These are phyloP conservation scores for Campoplex capitator DNA, from an alignment of 2,888 invertebrate species.

Conservation along the genomic window DNA sequence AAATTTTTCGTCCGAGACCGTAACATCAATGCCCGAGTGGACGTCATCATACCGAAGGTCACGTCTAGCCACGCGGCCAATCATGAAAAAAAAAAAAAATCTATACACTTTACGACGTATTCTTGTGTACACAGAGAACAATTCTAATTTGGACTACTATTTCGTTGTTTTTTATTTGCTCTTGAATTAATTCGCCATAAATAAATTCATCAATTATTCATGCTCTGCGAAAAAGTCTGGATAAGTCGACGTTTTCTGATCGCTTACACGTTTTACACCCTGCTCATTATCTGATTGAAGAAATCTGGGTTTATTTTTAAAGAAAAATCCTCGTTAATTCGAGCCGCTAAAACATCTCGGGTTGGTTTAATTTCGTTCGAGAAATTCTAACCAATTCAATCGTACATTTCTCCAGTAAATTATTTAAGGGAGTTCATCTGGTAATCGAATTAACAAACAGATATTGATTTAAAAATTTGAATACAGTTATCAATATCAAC, in stretches of 20 bases:
- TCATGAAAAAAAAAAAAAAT: conserved; percentile 6
- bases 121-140: not conserved
- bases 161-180: not conserved
- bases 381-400: not conserved
- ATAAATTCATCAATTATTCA: conserved; percentile 18
- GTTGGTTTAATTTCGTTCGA: not conserved
- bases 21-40: not conserved
- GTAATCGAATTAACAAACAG: too few species aligned
- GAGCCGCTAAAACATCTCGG: not conserved
- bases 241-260: not conserved
- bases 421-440: too few species aligned
- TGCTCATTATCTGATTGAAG: not conserved
- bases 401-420: not conserved
- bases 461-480: too few species aligned
- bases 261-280: not conserved
- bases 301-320: not conserved
- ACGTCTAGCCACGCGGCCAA: conserved; percentile 27
- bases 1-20: conserved; percentile 36
- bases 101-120: conserved; percentile 28
- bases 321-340: not conserved
- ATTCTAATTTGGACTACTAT: not conserved
- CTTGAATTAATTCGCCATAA: not conserved
- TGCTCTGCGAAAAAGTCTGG: not conserved
- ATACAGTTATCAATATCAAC: too few species aligned
- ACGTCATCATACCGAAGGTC: conserved; percentile 53